A percentile compares a stretch with the other conserved stretches of the same genome.
Evolutionary conservation across 2,113 vertebrate species (phyloP).

Genomic region (Emydocephalus ijimae): DNA sequence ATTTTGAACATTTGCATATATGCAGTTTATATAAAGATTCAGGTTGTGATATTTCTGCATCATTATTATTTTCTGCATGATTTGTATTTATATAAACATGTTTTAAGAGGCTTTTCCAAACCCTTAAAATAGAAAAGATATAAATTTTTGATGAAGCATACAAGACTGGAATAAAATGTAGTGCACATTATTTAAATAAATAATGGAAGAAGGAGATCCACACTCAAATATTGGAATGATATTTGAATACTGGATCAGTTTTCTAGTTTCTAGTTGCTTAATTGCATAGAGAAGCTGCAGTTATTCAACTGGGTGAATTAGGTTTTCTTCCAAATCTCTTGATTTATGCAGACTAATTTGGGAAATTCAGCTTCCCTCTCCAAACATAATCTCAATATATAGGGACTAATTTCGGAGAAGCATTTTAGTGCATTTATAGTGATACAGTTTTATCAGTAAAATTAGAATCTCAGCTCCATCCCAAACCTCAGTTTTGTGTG

Average conservation of each 20-base stretch:
- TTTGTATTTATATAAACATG: background rate
- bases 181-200: background rate
- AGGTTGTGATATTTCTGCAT: background rate
- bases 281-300: background rate
- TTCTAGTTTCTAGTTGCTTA: background rate
- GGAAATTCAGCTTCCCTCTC: background rate
- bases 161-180: background rate
- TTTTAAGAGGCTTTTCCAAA: background rate
- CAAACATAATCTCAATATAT: background rate
- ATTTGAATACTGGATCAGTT: background rate
- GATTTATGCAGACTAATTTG: background rate
- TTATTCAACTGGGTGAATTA: background rate
- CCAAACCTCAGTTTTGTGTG: background rate
- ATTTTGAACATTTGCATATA: background rate
- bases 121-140: background rate
- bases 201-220: background rate
- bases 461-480: background rate
- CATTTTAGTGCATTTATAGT: background rate
- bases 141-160: background rate
- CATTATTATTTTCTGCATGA: background rate
- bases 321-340: background rate
- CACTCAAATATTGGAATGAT: background rate
- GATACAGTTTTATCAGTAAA: background rate
- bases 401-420: background rate
- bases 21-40: background rate